Percentiles rank a stretch among this genome's conserved stretches.
Conservation (phyloP, 2,797 vertebrate species). For the Amblyopsis hoosieri region DNA sequence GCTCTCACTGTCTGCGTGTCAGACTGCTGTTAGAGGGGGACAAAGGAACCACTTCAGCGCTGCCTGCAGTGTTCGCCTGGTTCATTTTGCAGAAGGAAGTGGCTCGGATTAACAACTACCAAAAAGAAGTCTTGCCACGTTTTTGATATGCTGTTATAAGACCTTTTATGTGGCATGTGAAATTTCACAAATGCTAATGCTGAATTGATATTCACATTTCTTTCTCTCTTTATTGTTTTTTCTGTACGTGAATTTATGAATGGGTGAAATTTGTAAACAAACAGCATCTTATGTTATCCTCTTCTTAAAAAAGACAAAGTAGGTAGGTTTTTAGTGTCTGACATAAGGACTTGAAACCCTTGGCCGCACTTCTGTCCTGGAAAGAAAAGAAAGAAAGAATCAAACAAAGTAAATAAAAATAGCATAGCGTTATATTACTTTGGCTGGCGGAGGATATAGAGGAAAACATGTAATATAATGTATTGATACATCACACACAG, state of each 20-base stretch:
- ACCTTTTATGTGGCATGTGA: background rate
- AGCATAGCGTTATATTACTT: too few species aligned
- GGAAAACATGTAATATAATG: background rate
- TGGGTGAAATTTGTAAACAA: too few species aligned
- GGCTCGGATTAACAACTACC: background rate
- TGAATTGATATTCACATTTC: conserved; percentile 13
- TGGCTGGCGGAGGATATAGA: conserved; percentile 37
- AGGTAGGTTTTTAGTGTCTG: too few species aligned
- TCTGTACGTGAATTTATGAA: background rate
- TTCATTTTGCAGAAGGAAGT: conserved; percentile 1
- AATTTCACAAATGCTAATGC: background rate
- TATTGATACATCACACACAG: conserved; percentile 3
- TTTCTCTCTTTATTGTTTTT: background rate
- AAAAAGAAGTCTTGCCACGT: background rate
- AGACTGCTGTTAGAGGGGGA: conserved; percentile 34
- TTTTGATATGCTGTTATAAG: background rate
- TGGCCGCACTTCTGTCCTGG: background rate
- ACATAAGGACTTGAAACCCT: too few species aligned
- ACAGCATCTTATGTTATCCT: too few species aligned
- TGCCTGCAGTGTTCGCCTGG: background rate
- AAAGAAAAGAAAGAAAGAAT: conserved; percentile 7
- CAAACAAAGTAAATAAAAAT: background rate
- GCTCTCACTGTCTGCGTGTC: conserved; percentile 40
- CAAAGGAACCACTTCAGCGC: conserved; percentile 38
- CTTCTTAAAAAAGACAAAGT: too few species aligned